phyloP scores from a whole-genome alignment of 2,113 vertebrate genomes.

The Myotis lucifugus region DNA sequence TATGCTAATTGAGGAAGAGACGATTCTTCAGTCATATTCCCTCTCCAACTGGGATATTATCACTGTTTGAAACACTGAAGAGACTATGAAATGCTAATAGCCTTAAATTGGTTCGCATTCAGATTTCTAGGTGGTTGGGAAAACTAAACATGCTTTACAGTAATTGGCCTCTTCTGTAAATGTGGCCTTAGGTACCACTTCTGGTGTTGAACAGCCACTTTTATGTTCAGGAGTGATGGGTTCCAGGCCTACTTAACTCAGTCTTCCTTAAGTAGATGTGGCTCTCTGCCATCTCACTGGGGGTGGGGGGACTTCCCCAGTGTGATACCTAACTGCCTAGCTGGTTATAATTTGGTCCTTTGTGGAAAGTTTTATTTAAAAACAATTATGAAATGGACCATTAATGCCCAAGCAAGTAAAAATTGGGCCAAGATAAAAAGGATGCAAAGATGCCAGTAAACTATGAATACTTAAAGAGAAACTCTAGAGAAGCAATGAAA shows the following conservation, averaged over 20 bases:
- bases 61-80: conserved; percentile 72
- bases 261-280: conserved; percentile 60
- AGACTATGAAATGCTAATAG: conserved; percentile 71
- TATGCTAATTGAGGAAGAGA: conserved; percentile 65
- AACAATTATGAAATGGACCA: conserved; percentile 51
- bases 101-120: conserved; percentile 72
- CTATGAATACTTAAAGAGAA: background rate
- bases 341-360: conserved; percentile 57
- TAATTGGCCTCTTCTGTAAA: conserved; percentile 75
- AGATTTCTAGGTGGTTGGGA: conserved; percentile 73
- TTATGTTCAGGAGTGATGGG: conserved; percentile 34
- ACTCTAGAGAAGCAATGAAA: conserved; percentile 8
- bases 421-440: conserved; percentile 43
- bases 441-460: conserved; percentile 20
- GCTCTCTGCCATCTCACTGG: conserved; percentile 41
- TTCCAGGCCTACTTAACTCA: conserved; percentile 59
- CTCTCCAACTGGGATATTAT: conserved; percentile 72
- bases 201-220: conserved; percentile 57
- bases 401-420: conserved; percentile 58
- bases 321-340: conserved; percentile 2
- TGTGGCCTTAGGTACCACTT: conserved; percentile 74
- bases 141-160: conserved; percentile 64
- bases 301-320: background rate
- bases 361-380: conserved; percentile 66
- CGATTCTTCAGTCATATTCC: conserved; percentile 65